These are phyloP conservation scores for Ditylenchus weischeri DNA, from an alignment of 2,888 invertebrate species.

Conservation along the genomic window DNA sequence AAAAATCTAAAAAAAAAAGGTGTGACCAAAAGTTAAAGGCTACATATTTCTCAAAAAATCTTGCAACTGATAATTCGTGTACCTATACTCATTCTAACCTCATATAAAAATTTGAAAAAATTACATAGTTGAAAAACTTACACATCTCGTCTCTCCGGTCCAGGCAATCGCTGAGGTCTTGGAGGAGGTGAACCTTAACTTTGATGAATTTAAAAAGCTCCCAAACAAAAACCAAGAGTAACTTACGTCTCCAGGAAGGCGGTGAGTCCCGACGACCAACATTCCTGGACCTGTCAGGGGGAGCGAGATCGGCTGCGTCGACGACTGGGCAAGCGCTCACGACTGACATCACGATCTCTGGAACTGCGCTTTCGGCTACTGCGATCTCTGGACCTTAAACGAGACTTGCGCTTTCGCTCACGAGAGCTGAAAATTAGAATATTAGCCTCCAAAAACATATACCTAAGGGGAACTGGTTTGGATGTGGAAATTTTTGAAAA, in stretches of 20 bases:
- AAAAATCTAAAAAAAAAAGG: too few relatives aligned
- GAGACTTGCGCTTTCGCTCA: conserved; percentile 37
- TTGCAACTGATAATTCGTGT: too few relatives aligned
- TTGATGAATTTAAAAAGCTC: neutral
- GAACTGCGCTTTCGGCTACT: conserved; percentile 8
- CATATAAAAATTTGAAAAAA: neutral
- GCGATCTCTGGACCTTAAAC: conserved; percentile 32
- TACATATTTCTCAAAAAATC: too few relatives aligned
- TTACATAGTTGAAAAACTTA: conserved; percentile 29
- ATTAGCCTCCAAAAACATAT: neutral
- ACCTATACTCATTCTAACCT: too few relatives aligned
- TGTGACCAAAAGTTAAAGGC: too few relatives aligned
- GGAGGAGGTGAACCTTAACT: conserved; percentile 25
- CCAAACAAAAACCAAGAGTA: neutral
- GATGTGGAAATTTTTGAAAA: neutral
- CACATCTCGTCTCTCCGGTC: conserved; percentile 59
- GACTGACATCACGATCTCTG: neutral
- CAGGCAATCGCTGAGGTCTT: conserved; percentile 72
- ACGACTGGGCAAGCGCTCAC: conserved; percentile 10
- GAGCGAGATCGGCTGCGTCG: conserved; percentile 24
- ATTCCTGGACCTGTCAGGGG: conserved; percentile 9
- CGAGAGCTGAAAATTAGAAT: conserved; percentile 29
- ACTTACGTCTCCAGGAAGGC: neutral
- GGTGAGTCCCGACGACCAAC: conserved; percentile 17
- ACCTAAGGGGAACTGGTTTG: neutral